Percentiles rank a stretch among this genome's conserved stretches.
These are phyloP conservation scores for Heliconius erato DNA, from an alignment of 2,888 invertebrate species.

Conservation along the genomic window DNA sequence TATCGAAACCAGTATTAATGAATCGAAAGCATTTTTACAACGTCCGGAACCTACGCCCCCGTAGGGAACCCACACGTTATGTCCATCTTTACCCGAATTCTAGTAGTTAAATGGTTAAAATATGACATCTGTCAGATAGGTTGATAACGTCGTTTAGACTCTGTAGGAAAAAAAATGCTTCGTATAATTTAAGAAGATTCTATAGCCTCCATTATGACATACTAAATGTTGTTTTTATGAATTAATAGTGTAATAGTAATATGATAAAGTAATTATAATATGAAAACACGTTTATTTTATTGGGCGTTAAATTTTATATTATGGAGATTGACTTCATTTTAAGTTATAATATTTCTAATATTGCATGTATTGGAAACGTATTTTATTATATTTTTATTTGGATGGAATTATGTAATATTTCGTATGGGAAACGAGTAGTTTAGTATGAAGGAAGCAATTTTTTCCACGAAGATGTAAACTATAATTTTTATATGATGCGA, in stretches of 20 bases:
- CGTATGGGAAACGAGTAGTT: background rate
- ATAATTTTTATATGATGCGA: constrained; percentile 45
- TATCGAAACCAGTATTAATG: constrained; percentile 57
- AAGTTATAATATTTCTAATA: background rate
- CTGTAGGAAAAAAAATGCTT: constrained; percentile 55
- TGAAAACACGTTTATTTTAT: background rate
- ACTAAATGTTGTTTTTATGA: constrained; percentile 21
- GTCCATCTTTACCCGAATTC: constrained; percentile 58
- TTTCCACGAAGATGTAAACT: constrained; percentile 33
- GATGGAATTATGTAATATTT: background rate
- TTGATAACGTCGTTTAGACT: constrained; percentile 52
- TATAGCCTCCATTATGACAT: constrained; percentile 11
- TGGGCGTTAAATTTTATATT: constrained; percentile 4
- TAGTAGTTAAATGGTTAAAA: constrained; percentile 71
- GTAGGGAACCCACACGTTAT: constrained; percentile 70
- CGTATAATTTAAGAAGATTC: constrained; percentile 47
- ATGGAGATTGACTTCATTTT: constrained; percentile 12
- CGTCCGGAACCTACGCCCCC: constrained; percentile 66
- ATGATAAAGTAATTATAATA: constrained; percentile 13
- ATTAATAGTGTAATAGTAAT: constrained; percentile 11
- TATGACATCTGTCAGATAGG: constrained; percentile 66
- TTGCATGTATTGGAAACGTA: background rate
- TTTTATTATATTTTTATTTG: background rate
- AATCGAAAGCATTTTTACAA: constrained; percentile 63
- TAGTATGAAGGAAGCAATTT: background rate